A percentile compares a stretch with the other conserved stretches of the same genome.
Conservation (phyloP, 2,888 invertebrate species). For the Drosophila subquinaria region DNA sequence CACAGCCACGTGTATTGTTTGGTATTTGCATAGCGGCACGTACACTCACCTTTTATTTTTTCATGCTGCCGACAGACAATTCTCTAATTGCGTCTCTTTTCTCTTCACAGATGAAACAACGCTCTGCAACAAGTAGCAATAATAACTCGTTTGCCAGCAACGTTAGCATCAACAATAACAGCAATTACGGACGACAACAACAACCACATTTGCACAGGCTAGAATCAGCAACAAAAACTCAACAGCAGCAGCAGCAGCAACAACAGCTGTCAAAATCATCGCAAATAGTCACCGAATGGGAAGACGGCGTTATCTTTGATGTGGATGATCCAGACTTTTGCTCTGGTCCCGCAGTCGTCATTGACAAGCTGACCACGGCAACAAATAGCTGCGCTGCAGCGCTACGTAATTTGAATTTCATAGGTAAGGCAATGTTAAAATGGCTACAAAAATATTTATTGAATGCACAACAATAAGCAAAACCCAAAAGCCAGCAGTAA, state of each 20-base stretch:
- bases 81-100: constrained; percentile 41
- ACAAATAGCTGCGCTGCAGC: constrained; percentile 55
- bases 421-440: constrained; percentile 72
- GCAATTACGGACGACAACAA: constrained; percentile 37
- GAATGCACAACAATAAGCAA: constrained; percentile 3
- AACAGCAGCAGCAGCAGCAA: constrained; percentile 28
- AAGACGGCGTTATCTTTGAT: constrained; percentile 84
- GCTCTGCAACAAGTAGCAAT: constrained; percentile 58
- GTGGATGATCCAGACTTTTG: constrained; percentile 85
- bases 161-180: constrained; percentile 42
- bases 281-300: constrained; percentile 84
- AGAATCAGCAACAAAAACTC: constrained; percentile 20
- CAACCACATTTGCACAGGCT: constrained; percentile 21
- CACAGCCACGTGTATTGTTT: constrained; percentile 66
- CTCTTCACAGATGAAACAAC: constrained; percentile 81
- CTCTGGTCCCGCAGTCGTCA: constrained; percentile 58
- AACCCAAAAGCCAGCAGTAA: constrained; percentile 1
- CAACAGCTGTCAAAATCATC: constrained; percentile 50
- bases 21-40: constrained; percentile 70
- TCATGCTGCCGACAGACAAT: constrained; percentile 12
- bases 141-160: constrained; percentile 54
- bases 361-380: constrained; percentile 65
- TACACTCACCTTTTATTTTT: constrained; percentile 35
- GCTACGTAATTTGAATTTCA: constrained; percentile 73
- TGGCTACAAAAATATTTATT: constrained; percentile 24